Base-by-base conservation (phyloP, 2,888 invertebrate species). In the Apamea monoglypha region DNA sequence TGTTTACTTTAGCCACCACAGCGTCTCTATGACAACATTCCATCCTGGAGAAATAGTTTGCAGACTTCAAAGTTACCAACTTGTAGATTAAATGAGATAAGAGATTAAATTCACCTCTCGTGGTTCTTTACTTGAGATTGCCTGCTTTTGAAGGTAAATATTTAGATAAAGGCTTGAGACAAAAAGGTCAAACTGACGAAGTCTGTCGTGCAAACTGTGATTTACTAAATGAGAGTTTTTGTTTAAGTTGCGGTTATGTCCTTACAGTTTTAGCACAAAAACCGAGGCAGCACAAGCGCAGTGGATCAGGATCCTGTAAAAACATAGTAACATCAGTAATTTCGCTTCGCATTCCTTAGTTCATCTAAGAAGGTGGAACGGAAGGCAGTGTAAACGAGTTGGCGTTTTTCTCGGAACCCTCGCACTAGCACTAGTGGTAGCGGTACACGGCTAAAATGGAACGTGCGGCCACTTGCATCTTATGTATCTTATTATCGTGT, bases 1-100 rank as follows among this genome's bases (percentile, higher is more conserved):
- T 87, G 76, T 88, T 84, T 84, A 89, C 86, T 82, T 85, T 44
- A 84, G 76, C 86, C 87, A 89, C 91, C 90, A 87, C 87, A 88
- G 81, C 86, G 89, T 88, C 91, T 90, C 89, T 91, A 90, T 91
- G 92, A 92, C 92, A 92, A 93, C 93, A 92, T 93, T 92, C 92
- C 92, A 87, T 91, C 90, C 90, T 87, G 82, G 80, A 85, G 91
- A 92, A 93, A 94, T 93, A 94, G 94, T 95, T 94, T 90, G 89
- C 91, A 90, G 91, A 93, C 92, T 92, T 91, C 91, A 90, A 91
- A 91, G 89, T 92, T 90, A 79, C 82, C 80, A 90, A 91, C 91
- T 91, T 84, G 88, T 86, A 90, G 91, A 92, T 92, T 90, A 91
- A 90, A 92, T 91, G 85, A 91, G 91, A 92, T 93, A 91, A 92